Conservation (phyloP, 2,797 vertebrate species). For the Eulemur rubriventer region DNA sequence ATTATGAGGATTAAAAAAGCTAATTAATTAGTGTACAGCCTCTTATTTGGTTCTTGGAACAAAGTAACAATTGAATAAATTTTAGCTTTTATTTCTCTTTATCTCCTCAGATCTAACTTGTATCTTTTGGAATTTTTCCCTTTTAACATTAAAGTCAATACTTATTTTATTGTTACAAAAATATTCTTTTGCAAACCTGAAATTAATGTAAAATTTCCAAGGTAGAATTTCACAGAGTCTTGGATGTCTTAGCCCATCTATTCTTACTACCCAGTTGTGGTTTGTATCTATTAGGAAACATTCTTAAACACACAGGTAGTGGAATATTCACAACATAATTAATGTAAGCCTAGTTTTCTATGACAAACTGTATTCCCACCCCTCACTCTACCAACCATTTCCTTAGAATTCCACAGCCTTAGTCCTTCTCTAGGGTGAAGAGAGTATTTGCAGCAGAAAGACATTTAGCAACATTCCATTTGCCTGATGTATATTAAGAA, state of each 20-base stretch:
- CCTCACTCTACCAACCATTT: not conserved
- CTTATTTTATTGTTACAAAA: slow-evolving; percentile 58
- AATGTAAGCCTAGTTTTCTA: slow-evolving; percentile 26
- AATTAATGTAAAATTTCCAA: slow-evolving; percentile 63
- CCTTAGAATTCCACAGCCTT: not conserved
- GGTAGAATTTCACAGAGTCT: slow-evolving; percentile 31
- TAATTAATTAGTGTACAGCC: not conserved
- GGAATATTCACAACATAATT: slow-evolving; percentile 59
- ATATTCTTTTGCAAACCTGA: not conserved
- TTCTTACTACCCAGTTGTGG: slow-evolving; percentile 52
- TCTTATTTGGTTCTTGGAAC: not conserved
- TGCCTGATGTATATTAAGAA: not conserved
- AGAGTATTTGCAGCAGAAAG: not conserved
- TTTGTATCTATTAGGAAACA: slow-evolving; percentile 68
- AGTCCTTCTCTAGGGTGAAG: not conserved
- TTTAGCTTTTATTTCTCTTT: not conserved
- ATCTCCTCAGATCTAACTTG: not conserved
- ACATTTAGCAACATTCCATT: not conserved
- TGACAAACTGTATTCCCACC: not conserved
- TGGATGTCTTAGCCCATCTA: slow-evolving; percentile 63
- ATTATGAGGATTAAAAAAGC: not conserved
- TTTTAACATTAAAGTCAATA: slow-evolving; percentile 12
- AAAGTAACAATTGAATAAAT: not conserved
- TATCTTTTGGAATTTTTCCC: not conserved
- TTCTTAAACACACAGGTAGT: slow-evolving; percentile 57